phyloP scores from a whole-genome alignment of 1,140 invertebrate species.

The Heliconius hermathena region DNA sequence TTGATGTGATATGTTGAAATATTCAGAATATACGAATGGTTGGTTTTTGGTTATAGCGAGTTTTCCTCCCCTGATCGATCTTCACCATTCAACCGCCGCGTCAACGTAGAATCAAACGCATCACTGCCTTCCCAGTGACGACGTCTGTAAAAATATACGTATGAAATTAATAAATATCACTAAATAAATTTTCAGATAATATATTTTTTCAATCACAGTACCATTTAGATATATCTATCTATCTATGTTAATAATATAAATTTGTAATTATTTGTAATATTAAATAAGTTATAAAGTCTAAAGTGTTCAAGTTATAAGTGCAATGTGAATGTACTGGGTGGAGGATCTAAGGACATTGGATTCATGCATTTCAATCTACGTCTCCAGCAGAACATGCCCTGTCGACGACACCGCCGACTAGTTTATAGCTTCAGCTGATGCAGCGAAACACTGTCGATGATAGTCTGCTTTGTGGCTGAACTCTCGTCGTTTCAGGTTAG shows the following conservation, averaged over 20 bases:
- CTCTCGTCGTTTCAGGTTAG: conserved; percentile 77
- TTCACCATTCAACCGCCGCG: conserved; percentile 25
- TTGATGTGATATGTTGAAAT: conserved; percentile 1
- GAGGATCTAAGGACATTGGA: conserved; percentile 33
- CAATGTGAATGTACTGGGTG: conserved; percentile 33
- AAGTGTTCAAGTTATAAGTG: conserved; percentile 33
- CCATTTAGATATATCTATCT: neutral
- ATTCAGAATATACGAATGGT: neutral
- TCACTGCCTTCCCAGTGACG: conserved; percentile 31
- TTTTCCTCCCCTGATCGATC: conserved; percentile 42
- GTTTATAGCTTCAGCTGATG: conserved; percentile 68
- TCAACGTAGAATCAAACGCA: conserved; percentile 36
- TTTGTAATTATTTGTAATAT: conserved; percentile 1
- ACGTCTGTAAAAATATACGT: neutral
- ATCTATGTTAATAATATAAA: conserved; percentile 12
- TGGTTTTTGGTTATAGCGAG: neutral
- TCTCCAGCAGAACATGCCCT: conserved; percentile 54
- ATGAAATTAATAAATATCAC: too few species aligned
- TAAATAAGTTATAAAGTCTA: conserved; percentile 25
- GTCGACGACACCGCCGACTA: conserved; percentile 60
- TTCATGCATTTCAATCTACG: conserved; percentile 47
- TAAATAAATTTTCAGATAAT: neutral
- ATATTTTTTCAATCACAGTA: neutral
- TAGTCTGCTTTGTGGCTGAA: conserved; percentile 79
- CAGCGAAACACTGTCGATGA: conserved; percentile 73